Base-by-base conservation (phyloP, 2,888 invertebrate genomes). In the Microplitis manilae region DNA sequence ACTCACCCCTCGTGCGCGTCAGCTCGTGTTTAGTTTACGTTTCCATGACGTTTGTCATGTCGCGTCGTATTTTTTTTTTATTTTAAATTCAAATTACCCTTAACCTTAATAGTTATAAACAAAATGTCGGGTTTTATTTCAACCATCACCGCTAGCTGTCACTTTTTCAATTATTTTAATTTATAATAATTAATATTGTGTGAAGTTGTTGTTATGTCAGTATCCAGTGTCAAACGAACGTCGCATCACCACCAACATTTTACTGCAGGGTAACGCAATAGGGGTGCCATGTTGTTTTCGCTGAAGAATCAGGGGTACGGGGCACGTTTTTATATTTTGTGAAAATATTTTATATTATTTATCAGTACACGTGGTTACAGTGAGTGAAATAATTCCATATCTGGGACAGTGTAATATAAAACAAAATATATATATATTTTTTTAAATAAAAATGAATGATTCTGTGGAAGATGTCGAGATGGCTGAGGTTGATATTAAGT, bases 211-310 rank as follows among this genome's bases (percentile, higher is more conserved):
- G 67, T 59, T 82, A 79, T 74, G 60, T 50, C 13, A 50, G 13
- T 13, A 50, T 30, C 30, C 30, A 50, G 50, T 50, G 50, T 50
- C 20, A 68, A 41, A 70, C 73, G 75, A 68, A 72, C 79, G 71
- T 30, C 30, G 61, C 6, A 69, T 30, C 17, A 2, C 30, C 30
- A 30, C 30, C 30, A 30, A 30, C 20, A 20, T 30, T 30, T 30
- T 30, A 30, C 30, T 30, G 30, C 20, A 15, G 17, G 8, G 39
- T 20, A 17, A n/a, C 15, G 7, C 13, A 62, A 65, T 40, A 75
- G 13, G 68, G 78, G 72, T 76, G 81, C 81, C 82, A 79, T 75
- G 76, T 80, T 81, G 80, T 79, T 79, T 75, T 71, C 68, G 68
- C 39, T 74, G 61, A 64, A 50, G 13, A 8, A 50, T 50, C 50